phyloP scores from a whole-genome alignment of 2,888 invertebrate species.

The Leptopilina myrica region DNA sequence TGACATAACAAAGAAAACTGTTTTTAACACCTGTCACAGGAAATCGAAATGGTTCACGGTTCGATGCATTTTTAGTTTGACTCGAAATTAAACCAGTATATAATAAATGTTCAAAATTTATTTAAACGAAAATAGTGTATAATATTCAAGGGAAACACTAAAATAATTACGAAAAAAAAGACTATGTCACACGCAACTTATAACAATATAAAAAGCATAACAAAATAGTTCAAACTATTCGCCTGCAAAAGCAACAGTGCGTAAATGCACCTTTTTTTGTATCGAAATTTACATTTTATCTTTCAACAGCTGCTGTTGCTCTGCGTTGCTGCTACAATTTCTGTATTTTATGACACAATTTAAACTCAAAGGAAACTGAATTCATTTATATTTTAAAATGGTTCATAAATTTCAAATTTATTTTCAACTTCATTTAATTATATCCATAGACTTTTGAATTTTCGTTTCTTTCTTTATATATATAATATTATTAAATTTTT shows the following conservation, averaged over 20 bases:
- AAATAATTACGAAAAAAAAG: background rate
- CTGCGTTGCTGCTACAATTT: constrained; percentile 5
- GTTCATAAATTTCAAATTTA: background rate
- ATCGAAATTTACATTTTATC: constrained; percentile 21
- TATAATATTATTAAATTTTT: too few relatives aligned
- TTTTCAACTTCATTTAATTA: background rate
- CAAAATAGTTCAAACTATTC: constrained; percentile 7
- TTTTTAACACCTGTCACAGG: constrained; percentile 30
- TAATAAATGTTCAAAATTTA: background rate
- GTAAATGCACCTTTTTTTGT: constrained; percentile 26
- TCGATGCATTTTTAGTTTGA: constrained; percentile 31
- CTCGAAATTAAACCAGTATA: constrained; percentile 3
- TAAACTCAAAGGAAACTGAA: constrained; percentile 13
- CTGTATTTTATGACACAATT: constrained; percentile 5
- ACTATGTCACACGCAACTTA: background rate
- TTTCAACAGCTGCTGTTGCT: background rate
- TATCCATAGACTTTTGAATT: too few relatives aligned
- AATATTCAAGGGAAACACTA: background rate
- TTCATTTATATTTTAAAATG: background rate
- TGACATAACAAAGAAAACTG: constrained; percentile 4
- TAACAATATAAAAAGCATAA: background rate
- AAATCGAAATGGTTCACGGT: constrained; percentile 28
- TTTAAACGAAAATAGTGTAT: too few relatives aligned
- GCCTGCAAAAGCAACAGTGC: constrained; percentile 9
- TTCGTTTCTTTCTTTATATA: background rate